Conservation (phyloP, 2,113 vertebrate genomes). For the Heterocephalus glaber region DNA sequence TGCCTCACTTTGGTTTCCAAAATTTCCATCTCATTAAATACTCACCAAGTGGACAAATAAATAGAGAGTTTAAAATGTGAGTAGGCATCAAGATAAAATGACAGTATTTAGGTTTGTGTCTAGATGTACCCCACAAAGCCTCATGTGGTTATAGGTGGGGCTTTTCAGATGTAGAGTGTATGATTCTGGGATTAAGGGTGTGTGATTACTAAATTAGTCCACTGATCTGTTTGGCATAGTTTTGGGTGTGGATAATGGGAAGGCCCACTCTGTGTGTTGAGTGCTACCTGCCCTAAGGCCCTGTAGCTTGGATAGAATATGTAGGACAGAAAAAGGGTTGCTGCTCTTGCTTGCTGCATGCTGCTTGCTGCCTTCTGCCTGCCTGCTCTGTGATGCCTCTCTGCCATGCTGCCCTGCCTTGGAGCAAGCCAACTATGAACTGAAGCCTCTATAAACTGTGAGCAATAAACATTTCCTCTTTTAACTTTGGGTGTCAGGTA, state of each 20-base stretch:
- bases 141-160: neutral
- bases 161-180: neutral
- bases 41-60: neutral
- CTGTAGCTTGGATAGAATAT: neutral
- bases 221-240: neutral
- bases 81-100: neutral
- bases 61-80: neutral
- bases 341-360: neutral
- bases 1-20: slow-evolving; percentile 40
- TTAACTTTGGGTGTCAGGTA: neutral
- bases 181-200: neutral
- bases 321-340: neutral
- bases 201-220: neutral
- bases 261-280: neutral
- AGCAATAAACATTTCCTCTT: neutral
- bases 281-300: too few relatives aligned
- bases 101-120: neutral
- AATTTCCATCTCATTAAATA: neutral
- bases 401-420: neutral
- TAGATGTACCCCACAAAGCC: neutral
- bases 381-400: neutral
- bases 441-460: neutral
- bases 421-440: neutral
- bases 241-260: neutral
- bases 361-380: neutral